These are phyloP conservation scores for Folsomia manolachei DNA, from an alignment of 2,888 invertebrate genomes.

Conservation along the genomic window DNA sequence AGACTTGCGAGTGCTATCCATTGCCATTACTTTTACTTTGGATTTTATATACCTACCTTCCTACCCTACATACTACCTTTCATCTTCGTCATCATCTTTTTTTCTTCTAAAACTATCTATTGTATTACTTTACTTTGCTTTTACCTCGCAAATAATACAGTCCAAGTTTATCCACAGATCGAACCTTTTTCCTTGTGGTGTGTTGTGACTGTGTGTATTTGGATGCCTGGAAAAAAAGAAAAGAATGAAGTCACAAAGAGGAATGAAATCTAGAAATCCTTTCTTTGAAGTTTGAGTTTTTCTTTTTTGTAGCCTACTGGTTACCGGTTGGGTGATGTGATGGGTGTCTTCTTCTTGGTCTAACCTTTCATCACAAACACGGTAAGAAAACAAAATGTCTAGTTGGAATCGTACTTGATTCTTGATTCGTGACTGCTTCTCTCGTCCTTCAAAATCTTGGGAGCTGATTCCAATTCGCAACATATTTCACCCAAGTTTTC, in stretches of 20 bases:
- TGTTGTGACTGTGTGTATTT: too few relatives aligned
- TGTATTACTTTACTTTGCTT: slow-evolving; percentile 22
- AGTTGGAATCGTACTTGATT: background rate
- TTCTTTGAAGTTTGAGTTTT: slow-evolving; percentile 12
- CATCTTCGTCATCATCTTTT: slow-evolving; percentile 17
- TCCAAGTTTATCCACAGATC: background rate
- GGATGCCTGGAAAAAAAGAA: too few relatives aligned
- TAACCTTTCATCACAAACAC: too few relatives aligned
- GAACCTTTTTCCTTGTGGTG: background rate
- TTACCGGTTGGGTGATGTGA: too few relatives aligned
- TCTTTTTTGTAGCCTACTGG: background rate
- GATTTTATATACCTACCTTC: too few relatives aligned
- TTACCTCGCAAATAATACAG: slow-evolving; percentile 12
- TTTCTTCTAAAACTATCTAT: slow-evolving; percentile 10
- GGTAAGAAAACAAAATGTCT: too few relatives aligned
- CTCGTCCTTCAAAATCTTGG: too few relatives aligned
- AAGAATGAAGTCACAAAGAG: background rate
- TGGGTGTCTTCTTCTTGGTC: background rate
- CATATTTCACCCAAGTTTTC: background rate
- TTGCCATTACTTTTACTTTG: background rate
- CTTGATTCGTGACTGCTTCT: background rate
- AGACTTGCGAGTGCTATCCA: background rate
- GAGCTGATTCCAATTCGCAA: background rate
- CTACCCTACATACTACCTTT: too few relatives aligned
- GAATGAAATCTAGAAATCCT: slow-evolving; percentile 7